Base-by-base conservation (phyloP, 2,113 vertebrate genomes). In the Cervus canadensis region DNA sequence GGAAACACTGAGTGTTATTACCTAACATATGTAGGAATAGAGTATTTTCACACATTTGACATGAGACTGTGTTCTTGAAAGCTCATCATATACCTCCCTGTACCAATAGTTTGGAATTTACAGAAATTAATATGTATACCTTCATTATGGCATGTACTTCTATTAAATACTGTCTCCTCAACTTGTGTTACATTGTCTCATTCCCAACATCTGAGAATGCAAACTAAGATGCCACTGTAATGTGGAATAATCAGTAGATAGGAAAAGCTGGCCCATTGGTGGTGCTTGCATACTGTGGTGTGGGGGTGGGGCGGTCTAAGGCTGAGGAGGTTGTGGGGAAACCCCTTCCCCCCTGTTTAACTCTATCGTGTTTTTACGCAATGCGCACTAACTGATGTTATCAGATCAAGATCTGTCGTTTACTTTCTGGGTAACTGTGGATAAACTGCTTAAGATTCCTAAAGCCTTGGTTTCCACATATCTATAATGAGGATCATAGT, bases 241-340 rank as follows among this genome's bases (percentile, higher is more conserved):
- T 48, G 13, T 33, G 28, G 45, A 5, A 30, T 84, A 19, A 56
- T 52, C 23, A 19, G 21, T n/a, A 54, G 43, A 16, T 16, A 71
- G 81, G 57, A 57, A 67, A 59, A 87, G 11, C 11, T 52, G 16
- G 59, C 7, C 11, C 5, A 2, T 1, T 50, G 12, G 19, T 2
- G 15, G 5, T 5, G 19, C 16, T 50, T 48, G n/a, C n/a, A 40
- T 60, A 43, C 33, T 81, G 50, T 52, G 57, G n/a, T 25, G 10
- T 16, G 1, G 28, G 15, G 4, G 2, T 14, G 16, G 25, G 74
- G 23, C 6, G 2, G 13, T 4, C 6, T 15, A 30, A 83, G 25
- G 30, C 17, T 30, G 57, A 33, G 30, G 67, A 79, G 9, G 7
- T 23, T 50, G 7, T 40, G 33, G 7, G 13, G 30, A 62, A 62